A percentile compares a stretch with the other conserved stretches of the same genome.
phyloP scores from a whole-genome alignment of 2,888 invertebrate species.

The Papilio elwesi region DNA sequence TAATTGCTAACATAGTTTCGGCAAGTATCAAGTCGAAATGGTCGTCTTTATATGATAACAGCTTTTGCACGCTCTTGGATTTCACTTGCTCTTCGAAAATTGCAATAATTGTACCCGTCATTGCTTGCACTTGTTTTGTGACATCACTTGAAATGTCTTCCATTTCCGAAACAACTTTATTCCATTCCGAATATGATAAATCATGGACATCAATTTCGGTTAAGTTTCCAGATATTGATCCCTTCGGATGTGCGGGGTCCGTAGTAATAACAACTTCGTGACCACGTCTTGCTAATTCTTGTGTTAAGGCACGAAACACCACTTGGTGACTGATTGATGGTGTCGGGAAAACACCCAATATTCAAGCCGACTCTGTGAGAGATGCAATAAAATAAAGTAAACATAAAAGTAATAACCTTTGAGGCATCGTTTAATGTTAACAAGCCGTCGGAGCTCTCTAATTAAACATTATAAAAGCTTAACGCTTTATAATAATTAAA shows the following conservation, averaged over 20 bases:
- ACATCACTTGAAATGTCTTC: neutral
- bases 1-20: conserved; percentile 50
- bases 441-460: too few species aligned
- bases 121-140: neutral
- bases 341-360: conserved; percentile 2
- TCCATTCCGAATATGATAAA: conserved; percentile 18
- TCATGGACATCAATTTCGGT: conserved; percentile 30
- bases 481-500: too few species aligned
- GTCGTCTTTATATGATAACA: conserved; percentile 47
- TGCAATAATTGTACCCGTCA: neutral
- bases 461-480: too few species aligned
- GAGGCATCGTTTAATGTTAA: too few species aligned
- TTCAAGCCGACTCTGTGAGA: conserved; percentile 1
- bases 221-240: conserved; percentile 1
- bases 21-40: conserved; percentile 57
- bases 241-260: conserved; percentile 9
- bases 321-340: conserved; percentile 10
- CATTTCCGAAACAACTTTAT: neutral
- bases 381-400: neutral
- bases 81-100: conserved; percentile 47
- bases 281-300: neutral
- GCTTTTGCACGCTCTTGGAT: conserved; percentile 46
- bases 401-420: neutral
- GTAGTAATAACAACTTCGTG: conserved; percentile 14
- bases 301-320: neutral